Conservation (phyloP, 2,113 vertebrate species). For the Pantherophis guttatus region DNA sequence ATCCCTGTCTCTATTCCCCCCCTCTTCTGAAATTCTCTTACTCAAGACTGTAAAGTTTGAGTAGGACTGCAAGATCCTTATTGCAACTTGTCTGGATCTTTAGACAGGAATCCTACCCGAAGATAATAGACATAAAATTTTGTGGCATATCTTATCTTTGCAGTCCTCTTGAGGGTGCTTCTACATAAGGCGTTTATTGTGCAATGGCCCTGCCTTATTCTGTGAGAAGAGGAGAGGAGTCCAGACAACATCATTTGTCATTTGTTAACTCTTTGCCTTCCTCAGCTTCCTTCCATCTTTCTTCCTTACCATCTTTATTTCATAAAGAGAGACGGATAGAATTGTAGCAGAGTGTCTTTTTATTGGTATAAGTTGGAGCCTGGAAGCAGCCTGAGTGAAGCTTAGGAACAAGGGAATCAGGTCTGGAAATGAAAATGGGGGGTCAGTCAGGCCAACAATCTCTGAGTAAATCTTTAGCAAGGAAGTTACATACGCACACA, state of each 20-base stretch:
- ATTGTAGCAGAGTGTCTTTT: not conserved
- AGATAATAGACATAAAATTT: not conserved
- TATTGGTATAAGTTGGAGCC: not conserved
- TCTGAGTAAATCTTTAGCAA: slow-evolving; percentile 73
- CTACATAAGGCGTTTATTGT: not conserved
- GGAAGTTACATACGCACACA: slow-evolving; percentile 58
- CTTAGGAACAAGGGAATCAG: slow-evolving; percentile 18
- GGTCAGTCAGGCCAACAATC: slow-evolving; percentile 61
- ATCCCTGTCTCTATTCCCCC: not conserved
- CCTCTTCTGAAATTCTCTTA: not conserved
- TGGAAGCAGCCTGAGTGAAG: not conserved
- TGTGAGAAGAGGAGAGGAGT: not conserved
- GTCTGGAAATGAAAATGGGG: slow-evolving; percentile 1
- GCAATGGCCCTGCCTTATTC: not conserved
- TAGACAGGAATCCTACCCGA: not conserved
- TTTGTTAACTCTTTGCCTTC: not conserved
- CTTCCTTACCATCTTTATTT: not conserved
- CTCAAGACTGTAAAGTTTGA: not conserved
- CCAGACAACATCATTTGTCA: not conserved
- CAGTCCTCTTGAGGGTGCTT: not conserved
- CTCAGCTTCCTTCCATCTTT: not conserved
- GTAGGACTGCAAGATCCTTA: not conserved
- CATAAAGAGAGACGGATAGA: not conserved
- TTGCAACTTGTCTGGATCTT: not conserved
- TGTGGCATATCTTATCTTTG: not conserved